Evolutionary conservation across 2,888 invertebrate genomes (phyloP), one percentile per base, ranked within the genome.

Genomic region (Ypsolopha sequella): DNA sequence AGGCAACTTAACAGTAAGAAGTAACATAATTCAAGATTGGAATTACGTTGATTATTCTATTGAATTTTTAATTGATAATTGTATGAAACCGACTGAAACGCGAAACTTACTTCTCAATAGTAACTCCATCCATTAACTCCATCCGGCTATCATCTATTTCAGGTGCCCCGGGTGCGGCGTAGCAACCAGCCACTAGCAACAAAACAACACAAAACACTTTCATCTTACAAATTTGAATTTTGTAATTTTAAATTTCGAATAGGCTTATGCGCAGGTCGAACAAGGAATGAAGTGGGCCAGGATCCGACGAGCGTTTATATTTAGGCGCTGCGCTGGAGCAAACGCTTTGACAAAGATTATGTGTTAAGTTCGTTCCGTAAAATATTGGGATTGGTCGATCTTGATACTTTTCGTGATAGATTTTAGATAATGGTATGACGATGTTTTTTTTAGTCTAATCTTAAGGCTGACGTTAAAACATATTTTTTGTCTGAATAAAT

Each of bases 81-180:
- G 24, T 11, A 46, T 36, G 36, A 38, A 48, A 9, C 7, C 11
- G 10, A 35, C n/a, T 13, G 13, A 43, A 6, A 3, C 14, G 39
- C 45, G 9, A 33, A 36, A 78, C 81, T 80, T 57, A 80, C 80
- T 75, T 74, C 59, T 85, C 81, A 59, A 86, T 79, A 9, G 80
- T 78, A 1, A 86, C 84, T 56, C 86, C 86, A 2, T 81, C 76
- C 48, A 86, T 80, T 13, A 86, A 62, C 52, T 86, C 84, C 6
- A 85, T 65, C 57, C 61, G 73, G 1, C 65, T 73, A 52, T 81
- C 76, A 10, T 79, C 76, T 53, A 77, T 78, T 9, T 50, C 60
- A 0, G 56, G 47, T 4, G 55, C 50, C 10, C 80, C 80, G 0
- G 82, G 80, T 0, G 85, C 85, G 1, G 79, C 85, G 53, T 66